These are phyloP conservation scores for Cerastoderma edule DNA, from an alignment of 2,888 invertebrate species.

Conservation along the genomic window DNA sequence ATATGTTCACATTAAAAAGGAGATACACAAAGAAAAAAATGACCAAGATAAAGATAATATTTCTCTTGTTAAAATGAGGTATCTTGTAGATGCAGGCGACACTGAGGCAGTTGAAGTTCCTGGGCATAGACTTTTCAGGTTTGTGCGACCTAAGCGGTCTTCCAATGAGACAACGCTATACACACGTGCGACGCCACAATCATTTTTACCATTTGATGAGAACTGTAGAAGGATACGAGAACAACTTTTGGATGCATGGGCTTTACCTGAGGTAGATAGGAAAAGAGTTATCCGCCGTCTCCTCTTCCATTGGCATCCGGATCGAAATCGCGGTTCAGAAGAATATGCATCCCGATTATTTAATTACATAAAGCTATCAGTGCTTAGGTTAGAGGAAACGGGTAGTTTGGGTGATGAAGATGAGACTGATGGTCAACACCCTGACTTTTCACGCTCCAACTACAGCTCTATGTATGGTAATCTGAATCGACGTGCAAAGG, in stretches of 20 bases:
- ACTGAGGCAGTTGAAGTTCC: constrained; percentile 1
- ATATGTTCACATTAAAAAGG: constrained; percentile 40
- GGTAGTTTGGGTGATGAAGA: not conserved
- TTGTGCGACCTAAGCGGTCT: not conserved
- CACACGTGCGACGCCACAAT: constrained; percentile 3
- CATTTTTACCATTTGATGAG: constrained; percentile 35
- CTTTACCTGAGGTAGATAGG: constrained; percentile 37
- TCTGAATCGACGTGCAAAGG: constrained; percentile 2
- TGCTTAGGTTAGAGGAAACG: not conserved
- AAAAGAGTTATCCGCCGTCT: constrained; percentile 48
- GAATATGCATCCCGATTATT: constrained; percentile 54
- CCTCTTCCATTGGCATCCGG: constrained; percentile 62
- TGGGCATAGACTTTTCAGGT: not conserved
- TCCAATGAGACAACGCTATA: not conserved
- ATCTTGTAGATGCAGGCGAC: constrained; percentile 28
- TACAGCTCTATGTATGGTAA: constrained; percentile 9
- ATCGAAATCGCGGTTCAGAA: constrained; percentile 56
- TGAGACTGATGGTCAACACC: not conserved
- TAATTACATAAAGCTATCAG: constrained; percentile 43
- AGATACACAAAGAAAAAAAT: too few species aligned
- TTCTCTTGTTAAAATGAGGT: not conserved
- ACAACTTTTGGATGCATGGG: constrained; percentile 40
- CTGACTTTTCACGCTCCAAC: constrained; percentile 27
- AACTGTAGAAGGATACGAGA: constrained; percentile 35
- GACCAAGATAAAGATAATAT: not conserved